Evolutionary conservation across 2,113 vertebrate genomes (phyloP).

Genomic region (Tragelaphus buxtoni): DNA sequence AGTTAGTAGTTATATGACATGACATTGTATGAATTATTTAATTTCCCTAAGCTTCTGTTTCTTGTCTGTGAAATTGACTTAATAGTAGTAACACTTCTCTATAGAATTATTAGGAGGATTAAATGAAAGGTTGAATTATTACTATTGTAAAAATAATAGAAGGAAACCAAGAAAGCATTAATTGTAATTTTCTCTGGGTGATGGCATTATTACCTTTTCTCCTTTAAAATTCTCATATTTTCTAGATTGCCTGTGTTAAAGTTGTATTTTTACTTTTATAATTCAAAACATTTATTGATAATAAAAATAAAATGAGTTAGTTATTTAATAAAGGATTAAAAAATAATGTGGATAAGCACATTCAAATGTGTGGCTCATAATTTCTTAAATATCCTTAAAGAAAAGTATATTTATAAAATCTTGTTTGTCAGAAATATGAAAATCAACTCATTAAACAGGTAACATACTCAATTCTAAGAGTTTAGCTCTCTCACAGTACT

Average conservation of each 20-base stretch:
- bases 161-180: background rate
- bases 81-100: background rate
- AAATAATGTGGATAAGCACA: background rate
- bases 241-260: background rate
- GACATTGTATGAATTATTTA: background rate
- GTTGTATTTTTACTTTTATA: background rate
- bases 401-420: background rate
- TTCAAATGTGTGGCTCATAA: background rate
- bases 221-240: background rate
- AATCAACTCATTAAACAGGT: background rate
- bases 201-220: background rate
- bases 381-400: background rate
- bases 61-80: background rate
- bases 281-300: background rate
- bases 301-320: background rate
- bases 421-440: background rate
- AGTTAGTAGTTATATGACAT: background rate
- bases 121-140: background rate
- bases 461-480: background rate
- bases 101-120: background rate
- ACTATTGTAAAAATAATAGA: background rate
- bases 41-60: background rate
- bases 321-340: background rate
- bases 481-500: background rate
- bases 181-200: background rate